Evolutionary conservation across 2,888 invertebrate species (phyloP), one percentile per base, ranked within the genome.

Genomic region (Rhagonycha lutea): DNA sequence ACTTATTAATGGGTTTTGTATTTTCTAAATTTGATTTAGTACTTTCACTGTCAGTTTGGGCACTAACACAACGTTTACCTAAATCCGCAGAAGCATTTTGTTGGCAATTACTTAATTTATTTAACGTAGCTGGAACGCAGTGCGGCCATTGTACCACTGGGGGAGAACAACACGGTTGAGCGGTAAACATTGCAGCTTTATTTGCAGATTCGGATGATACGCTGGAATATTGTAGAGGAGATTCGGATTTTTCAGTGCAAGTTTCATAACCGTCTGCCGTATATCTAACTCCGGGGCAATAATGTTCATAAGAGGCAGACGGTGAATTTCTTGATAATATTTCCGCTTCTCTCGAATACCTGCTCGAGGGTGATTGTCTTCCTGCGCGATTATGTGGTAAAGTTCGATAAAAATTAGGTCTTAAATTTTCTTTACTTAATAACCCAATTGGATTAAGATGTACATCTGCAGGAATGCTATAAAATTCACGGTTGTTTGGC

Each of bases 261-360:
- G 82, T 85, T 0, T 95, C 95, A 86, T 95, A 95, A 9, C 95
- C 95, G 81, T 95, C 95, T 73, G 93, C 92, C 4, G 95, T 95
- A 84, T 94, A 94, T 79, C 95, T 91, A 69, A 94, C 91, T 85
- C 92, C 92, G 62, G 89, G 87, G 70, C 89, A 88, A 84, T 89
- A 90, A 82, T 89, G 89, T 79, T 90, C 92, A 83, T 90, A 90
- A 3, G 89, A 86, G 2, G 89, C 88, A 8, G 88, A 87, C 73
- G 86, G 86, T 18, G 86, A 85, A 61, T 76, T 82, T 67, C 90
- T 88, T 68, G 91, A 90, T 72, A 92, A 87, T 83, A 92, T 92
- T 85, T 93, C 92, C 7, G 92, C 92, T 83, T 93, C 93, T 62
- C 92, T 87, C 18, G 92, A 91, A 82, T 91, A 92, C 70, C 92